Evolutionary conservation across 2,888 invertebrate genomes (phyloP).

Genomic region (Erebia aethiops): DNA sequence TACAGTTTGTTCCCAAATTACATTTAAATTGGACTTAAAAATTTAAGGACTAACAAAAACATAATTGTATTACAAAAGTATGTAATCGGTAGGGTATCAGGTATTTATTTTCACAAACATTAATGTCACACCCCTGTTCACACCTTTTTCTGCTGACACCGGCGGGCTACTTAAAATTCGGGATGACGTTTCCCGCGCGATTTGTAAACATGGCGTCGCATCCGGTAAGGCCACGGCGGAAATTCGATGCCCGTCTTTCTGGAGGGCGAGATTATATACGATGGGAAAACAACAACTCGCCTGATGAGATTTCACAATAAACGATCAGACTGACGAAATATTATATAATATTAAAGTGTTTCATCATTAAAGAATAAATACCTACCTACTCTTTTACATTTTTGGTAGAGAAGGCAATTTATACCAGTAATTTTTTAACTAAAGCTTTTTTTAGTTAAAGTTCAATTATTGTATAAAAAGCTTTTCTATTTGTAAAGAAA

Average conservation of each 20-base stretch:
- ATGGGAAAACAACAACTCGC: constrained; percentile 40
- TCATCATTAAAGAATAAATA: not conserved
- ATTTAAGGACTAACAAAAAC: no score
- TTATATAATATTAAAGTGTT: not conserved
- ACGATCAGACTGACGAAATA: constrained; percentile 32
- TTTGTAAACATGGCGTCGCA: constrained; percentile 79
- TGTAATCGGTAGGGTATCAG: no score
- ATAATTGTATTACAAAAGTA: no score
- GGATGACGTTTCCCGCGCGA: constrained; percentile 73
- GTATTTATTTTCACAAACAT: not conserved
- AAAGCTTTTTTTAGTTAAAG: no score
- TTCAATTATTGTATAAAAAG: no score
- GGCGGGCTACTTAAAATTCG: constrained; percentile 73
- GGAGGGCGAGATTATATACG: constrained; percentile 44
- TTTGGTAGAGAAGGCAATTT: no score
- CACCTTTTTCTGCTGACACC: constrained; percentile 56
- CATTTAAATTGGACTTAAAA: no score
- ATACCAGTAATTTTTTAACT: no score
- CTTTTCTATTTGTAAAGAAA: no score
- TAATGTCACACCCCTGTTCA: constrained; percentile 6
- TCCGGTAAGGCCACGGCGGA: constrained; percentile 80
- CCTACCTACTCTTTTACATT: not conserved
- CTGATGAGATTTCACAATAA: constrained; percentile 38
- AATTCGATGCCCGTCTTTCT: constrained; percentile 68
- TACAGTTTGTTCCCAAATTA: no score